phyloP scores from a whole-genome alignment of 2,113 vertebrate species.

The Lycaon pictus region DNA sequence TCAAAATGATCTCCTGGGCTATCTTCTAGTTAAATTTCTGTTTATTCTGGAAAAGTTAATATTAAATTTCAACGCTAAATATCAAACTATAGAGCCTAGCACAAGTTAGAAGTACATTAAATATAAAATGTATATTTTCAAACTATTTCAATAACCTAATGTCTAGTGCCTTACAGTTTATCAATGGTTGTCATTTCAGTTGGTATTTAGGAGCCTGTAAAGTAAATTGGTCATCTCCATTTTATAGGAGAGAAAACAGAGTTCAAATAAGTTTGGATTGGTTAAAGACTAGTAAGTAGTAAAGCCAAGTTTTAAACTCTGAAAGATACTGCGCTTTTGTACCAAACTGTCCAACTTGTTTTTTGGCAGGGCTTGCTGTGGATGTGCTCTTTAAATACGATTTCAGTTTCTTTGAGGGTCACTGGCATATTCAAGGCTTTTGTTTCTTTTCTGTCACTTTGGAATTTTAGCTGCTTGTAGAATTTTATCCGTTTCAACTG shows the following conservation, averaged over 20 bases:
- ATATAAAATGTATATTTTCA: constrained; percentile 15
- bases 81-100: background rate
- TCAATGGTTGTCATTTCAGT: background rate
- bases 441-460: constrained; percentile 20
- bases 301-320: constrained; percentile 8
- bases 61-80: constrained; percentile 41
- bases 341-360: background rate
- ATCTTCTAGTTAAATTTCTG: constrained; percentile 9
- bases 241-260: background rate
- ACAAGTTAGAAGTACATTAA: constrained; percentile 47
- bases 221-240: background rate
- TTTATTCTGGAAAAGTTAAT: constrained; percentile 42
- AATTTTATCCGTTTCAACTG: background rate
- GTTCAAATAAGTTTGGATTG: background rate
- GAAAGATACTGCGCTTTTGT: background rate
- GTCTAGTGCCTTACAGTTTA: background rate
- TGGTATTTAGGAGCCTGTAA: background rate
- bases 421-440: background rate
- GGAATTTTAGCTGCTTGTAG: background rate
- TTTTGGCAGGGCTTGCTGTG: background rate
- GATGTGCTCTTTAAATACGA: background rate
- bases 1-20: background rate
- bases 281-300: background rate
- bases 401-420: background rate
- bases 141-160: background rate